Evolutionary conservation across 2,888 invertebrate genomes (phyloP).

Genomic region (Timema podura): DNA sequence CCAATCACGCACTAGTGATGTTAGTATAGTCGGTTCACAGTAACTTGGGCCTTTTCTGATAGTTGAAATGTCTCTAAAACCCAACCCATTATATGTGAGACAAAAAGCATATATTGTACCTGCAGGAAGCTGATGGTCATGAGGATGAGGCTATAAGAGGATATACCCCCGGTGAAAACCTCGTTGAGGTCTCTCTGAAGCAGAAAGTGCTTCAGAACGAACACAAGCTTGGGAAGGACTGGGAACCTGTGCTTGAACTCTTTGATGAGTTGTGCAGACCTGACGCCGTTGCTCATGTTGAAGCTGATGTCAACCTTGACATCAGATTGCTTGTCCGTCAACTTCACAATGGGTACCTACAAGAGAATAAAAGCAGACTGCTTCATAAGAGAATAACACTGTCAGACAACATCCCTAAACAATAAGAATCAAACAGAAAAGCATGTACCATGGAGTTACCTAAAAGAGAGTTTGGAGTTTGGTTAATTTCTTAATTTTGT

Average conservation of each 20-base stretch:
- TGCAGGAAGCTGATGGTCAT: slow-evolving; percentile 97
- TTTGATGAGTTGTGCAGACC: slow-evolving; percentile 93
- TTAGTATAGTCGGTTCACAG: too few species aligned
- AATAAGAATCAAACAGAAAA: too few species aligned
- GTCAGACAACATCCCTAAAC: too few species aligned
- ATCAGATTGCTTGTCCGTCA: slow-evolving; percentile 80
- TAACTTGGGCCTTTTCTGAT: too few species aligned
- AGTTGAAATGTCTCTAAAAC: too few species aligned
- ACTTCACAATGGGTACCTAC: slow-evolving; percentile 91
- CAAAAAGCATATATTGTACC: slow-evolving; percentile 46
- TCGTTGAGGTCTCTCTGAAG: slow-evolving; percentile 97
- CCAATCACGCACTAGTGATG: too few species aligned
- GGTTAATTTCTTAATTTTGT: too few species aligned
- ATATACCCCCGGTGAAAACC: slow-evolving; percentile 99
- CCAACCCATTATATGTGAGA: too few species aligned
- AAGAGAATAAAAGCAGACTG: slow-evolving; percentile 29
- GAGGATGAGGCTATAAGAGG: slow-evolving; percentile 96
- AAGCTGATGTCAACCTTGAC: slow-evolving; percentile 98
- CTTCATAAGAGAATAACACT: too few species aligned
- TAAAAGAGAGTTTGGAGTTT: too few species aligned
- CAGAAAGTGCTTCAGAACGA: slow-evolving; percentile 97
- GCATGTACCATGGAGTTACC: too few species aligned
- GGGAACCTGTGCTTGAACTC: slow-evolving; percentile 85
- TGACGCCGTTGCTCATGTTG: slow-evolving; percentile 97
- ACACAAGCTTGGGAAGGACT: slow-evolving; percentile 86